Base-by-base conservation (phyloP, 37 sponge, comb jelly and placozoan genomes). In the Theonella swinhoei region DNA sequence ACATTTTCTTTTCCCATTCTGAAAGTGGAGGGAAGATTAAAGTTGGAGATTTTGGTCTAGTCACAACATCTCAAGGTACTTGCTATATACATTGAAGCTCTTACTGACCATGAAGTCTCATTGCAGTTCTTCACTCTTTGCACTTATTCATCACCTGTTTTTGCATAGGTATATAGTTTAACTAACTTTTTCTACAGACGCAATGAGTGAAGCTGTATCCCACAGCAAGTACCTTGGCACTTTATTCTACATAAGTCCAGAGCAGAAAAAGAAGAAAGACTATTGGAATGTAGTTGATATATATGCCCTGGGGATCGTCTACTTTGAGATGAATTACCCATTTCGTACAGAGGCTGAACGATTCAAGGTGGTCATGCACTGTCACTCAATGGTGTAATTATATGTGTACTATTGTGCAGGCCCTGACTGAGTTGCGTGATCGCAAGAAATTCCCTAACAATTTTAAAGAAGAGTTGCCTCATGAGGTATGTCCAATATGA, bases 1-100 rank as follows among this genome's bases (percentile, higher is more conserved):
- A 95, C 59, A 89, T 95, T 38, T 91, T 91, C 32, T 95, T 95
- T 64, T 79, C 94, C 9, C 74, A 65, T 37, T n/a, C n/a, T n/a
- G n/a, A n/a, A n/a, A 38, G 37, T 32, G 80, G 88, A 76, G 92
- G 89, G 25, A 28, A 35, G 26, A 74, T 96, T 32, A 96, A 96
- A 73, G 71, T 96, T 74, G 94, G 94, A 42, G 97, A 96, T 66
- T 96, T 96, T 91, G 94, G 97, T 42, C 76, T 96, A 32, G 97
- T 88, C 22, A 91, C 86, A 54, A 47, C 30, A 36, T 86, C 39
- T 33, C 54, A 47, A 47, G 54, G 54, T 47, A 47, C 14, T n/a
- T n/a, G n/a, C n/a, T n/a, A n/a, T n/a, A n/a, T n/a, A n/a, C n/a
- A n/a, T n/a, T n/a, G n/a, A n/a, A 47, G 14, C 14, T 17, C 11